phyloP scores from a whole-genome alignment of 1,140 invertebrate genomes.

The Philopotamus ludificatus region DNA sequence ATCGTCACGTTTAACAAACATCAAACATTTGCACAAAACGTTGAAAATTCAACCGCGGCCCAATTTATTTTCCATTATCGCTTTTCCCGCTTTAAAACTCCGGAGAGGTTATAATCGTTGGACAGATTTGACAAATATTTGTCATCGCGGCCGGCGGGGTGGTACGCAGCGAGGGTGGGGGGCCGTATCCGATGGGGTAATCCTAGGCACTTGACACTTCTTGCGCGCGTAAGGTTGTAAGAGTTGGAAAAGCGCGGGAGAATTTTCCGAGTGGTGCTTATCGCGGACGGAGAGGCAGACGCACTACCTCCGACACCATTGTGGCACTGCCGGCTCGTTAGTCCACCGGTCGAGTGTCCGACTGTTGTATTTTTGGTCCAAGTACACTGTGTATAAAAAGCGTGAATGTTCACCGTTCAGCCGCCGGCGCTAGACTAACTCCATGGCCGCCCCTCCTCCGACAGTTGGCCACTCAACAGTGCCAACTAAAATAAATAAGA shows the following conservation, averaged over 20 bases:
- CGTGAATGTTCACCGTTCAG: slow-evolving; percentile 21
- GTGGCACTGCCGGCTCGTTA: neutral
- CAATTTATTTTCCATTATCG: slow-evolving; percentile 25
- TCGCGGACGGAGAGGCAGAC: neutral
- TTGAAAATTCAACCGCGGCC: slow-evolving; percentile 6
- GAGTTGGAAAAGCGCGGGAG: slow-evolving; percentile 14
- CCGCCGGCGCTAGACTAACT: slow-evolving; percentile 17
- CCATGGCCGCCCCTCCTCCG: neutral
- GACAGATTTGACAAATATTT: slow-evolving; percentile 3
- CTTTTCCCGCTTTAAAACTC: slow-evolving; percentile 7
- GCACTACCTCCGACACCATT: neutral
- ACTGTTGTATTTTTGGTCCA: neutral
- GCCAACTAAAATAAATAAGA: slow-evolving; percentile 8
- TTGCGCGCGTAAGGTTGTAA: neutral
- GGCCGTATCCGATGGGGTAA: neutral
- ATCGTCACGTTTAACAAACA: slow-evolving; percentile 10
- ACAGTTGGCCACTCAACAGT: neutral
- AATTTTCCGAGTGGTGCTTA: slow-evolving; percentile 6
- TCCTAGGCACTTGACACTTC: too few relatives aligned
- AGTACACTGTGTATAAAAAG: neutral
- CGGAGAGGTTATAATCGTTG: neutral
- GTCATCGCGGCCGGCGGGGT: too few relatives aligned
- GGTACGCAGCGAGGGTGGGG: neutral
- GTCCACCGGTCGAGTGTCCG: neutral
- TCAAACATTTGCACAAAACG: slow-evolving; percentile 14